Base-by-base conservation (phyloP, 2,113 vertebrate species). In the Saguinus midas region DNA sequence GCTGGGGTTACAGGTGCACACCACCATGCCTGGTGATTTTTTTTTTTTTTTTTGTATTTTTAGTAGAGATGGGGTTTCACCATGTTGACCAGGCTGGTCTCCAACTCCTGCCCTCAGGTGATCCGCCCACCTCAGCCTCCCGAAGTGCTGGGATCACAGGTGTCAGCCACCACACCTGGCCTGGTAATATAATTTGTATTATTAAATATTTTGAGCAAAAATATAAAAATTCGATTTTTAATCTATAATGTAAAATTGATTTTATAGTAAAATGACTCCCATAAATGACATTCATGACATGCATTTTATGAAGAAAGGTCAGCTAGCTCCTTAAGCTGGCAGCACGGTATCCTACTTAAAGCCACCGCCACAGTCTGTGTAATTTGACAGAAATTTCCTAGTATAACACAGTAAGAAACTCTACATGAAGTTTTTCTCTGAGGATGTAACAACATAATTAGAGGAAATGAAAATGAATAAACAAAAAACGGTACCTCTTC, bases 401-500 rank as follows among this genome's bases (percentile, higher is more conserved):
- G 20, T 32, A 13, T 43, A 93, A 90, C 21, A 79, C 72, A 18
- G 40, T 81, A 58, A 91, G 52, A 27, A 87, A 85, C 5, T 32
- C 6, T 5, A 52, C 1, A 50, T 61, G 64, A 73, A 76, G 78
- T 79, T 84, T 95, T 88, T n/a, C 9, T 45, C 12, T 58, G 55
- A 68, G 32, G 10, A 64, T 40, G 21, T 64, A 72, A 92, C n/a
- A 82, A 35, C 6, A 93, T 20, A 58, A 48, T 87, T 89, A 91
- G 21, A 66, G 25, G 45, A 85, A 86, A 93, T 40, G 35, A 87
- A 93, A 96, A 93, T 25, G 35, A 93, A 50, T 18, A 66, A 73
- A 94, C 48, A 80, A 95, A 94, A 93, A 95, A n/a, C 45, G 78
- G 40, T 96, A 99, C 99, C 99, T 99, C 97, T 97, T 99, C 98